phyloP scores from a whole-genome alignment of 2,797 vertebrate species.

The Parauchenoglanis ngamensis region DNA sequence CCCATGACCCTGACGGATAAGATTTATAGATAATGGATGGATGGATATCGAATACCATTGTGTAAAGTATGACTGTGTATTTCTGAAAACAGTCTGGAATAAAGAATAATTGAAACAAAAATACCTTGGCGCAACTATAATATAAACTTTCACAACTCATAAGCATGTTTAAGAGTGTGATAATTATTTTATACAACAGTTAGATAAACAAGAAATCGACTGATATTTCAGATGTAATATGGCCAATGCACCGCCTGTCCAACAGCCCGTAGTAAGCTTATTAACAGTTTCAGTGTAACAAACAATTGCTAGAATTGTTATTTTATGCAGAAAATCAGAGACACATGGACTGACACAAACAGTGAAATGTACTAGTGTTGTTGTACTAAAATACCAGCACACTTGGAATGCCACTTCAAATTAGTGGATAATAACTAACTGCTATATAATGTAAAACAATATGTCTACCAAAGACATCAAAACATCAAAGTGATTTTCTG shows the following conservation, averaged over 20 bases:
- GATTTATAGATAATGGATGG: too few relatives aligned
- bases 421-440: neutral
- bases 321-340: neutral
- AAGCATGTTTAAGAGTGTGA: neutral
- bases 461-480: neutral
- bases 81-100: neutral
- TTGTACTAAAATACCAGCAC: neutral
- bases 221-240: neutral
- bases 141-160: neutral
- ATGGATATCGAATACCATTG: neutral
- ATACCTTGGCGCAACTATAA: neutral
- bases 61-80: neutral
- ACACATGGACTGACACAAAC: neutral
- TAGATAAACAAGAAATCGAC: neutral
- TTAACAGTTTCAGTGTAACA: neutral
- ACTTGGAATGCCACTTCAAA: neutral
- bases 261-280: neutral
- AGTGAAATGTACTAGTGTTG: neutral
- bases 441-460: neutral
- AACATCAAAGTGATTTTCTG: neutral
- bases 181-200: neutral
- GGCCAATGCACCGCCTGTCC: neutral
- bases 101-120: neutral
- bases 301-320: neutral
- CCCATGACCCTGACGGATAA: too few relatives aligned